Conservation (phyloP, 2,113 vertebrate genomes). For the Phylloscopus trochilus region DNA sequence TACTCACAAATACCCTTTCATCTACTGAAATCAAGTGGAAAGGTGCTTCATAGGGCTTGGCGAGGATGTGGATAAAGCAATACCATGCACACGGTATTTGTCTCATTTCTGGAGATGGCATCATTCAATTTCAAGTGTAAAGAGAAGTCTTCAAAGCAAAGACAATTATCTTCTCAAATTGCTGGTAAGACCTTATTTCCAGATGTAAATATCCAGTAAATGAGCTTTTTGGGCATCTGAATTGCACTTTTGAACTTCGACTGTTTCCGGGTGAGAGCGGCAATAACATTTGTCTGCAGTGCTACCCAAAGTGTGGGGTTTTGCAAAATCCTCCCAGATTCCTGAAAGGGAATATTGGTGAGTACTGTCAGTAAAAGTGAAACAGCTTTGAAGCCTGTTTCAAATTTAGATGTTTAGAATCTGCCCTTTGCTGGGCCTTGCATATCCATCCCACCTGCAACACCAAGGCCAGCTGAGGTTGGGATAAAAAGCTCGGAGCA, state of each 20-base stretch:
- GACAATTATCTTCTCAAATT: neutral
- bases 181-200: neutral
- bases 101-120: neutral
- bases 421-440: neutral
- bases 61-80: neutral
- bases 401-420: neutral
- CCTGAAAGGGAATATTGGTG: neutral
- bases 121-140: neutral
- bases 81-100: neutral
- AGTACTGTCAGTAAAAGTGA: neutral
- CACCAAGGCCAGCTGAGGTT: neutral
- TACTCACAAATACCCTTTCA: neutral
- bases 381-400: neutral
- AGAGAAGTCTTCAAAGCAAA: neutral
- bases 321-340: neutral
- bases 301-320: neutral
- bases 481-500: neutral
- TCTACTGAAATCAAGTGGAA: neutral
- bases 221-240: neutral
- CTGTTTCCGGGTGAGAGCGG: neutral
- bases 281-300: neutral
- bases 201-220: neutral
- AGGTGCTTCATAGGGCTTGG: neutral
- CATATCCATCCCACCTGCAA: fast-evolving
- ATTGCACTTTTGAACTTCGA: neutral